Conservation (phyloP, 2,797 vertebrate species). For the Coregonus ussuriensis region DNA sequence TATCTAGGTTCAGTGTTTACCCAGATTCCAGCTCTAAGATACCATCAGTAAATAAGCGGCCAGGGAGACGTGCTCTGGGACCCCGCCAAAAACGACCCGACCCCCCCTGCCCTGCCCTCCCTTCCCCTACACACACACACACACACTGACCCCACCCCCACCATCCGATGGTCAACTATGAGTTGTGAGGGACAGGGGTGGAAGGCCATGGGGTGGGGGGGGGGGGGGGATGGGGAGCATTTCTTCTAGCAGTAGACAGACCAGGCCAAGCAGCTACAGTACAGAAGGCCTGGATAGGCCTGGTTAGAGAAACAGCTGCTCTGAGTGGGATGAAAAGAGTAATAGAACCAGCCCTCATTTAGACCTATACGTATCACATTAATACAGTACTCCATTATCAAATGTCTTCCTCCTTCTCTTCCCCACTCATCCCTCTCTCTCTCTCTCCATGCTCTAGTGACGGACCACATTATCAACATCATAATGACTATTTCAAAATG, state of each 20-base stretch:
- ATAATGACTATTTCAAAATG: slow-evolving; percentile 48
- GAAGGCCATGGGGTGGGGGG: neutral
- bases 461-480: slow-evolving; percentile 28
- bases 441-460: neutral
- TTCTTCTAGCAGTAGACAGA: too few species aligned
- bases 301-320: too few species aligned
- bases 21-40: slow-evolving; percentile 74
- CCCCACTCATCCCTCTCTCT: slow-evolving; percentile 12
- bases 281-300: too few species aligned
- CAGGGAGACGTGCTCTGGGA: slow-evolving; percentile 64
- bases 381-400: too few species aligned
- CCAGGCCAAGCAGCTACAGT: too few species aligned
- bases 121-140: slow-evolving; percentile 20
- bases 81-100: slow-evolving; percentile 49
- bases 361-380: too few species aligned
- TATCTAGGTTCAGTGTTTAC: slow-evolving; percentile 75
- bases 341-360: neutral
- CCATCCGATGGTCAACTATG: neutral
- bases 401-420: neutral
- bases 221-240: neutral
- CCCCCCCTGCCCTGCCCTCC: slow-evolving; percentile 10
- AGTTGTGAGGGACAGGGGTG: neutral
- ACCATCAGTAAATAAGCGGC: slow-evolving; percentile 76
- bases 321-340: neutral
- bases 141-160: slow-evolving; percentile 21